Base-by-base conservation (phyloP, 2,797 vertebrate species). In the Scolopax rusticola region DNA sequence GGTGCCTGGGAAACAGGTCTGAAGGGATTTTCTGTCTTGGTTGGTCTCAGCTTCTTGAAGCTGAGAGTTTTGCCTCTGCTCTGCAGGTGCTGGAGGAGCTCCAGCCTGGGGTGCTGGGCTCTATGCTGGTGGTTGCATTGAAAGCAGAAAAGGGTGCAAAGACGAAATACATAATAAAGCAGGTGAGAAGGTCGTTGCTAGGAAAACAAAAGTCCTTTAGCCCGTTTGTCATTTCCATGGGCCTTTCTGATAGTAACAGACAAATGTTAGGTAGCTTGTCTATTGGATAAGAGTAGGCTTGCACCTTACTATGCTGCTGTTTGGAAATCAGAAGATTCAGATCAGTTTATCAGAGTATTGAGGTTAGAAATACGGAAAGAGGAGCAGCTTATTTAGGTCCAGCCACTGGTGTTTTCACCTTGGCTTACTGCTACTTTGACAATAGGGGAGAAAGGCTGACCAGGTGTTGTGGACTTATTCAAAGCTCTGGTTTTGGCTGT, bases 61-160 rank as follows among this genome's bases (percentile, higher is more conserved):
- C 50, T 43, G 61, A 45, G 36, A 3, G 11, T 25, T 9, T 78
- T 47, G 51, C 1, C 41, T 54, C 32, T 75, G 60, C 12, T 38
- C 3, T 3, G 1, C 86, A 98, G 98, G 63, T 98, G 50, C 51
- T 98, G 96, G 40, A 89, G 41, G 48, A 40, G 64, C 75, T 98
- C 50, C 90, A 14, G 50, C 96, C 95, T 0, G 98, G 98, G 12
- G 93, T 94, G 0, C 77, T 98, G 87, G 98, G 98, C 25, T 75
- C 77, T 14, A 91, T 97, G 93, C 51, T 98, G 64, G 47, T 97
- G 27, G 97, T 50, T n/a, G 53, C 83, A 27, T 30, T 16, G 12
- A 53, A 85, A 74, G 69, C 38, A 2, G 38, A 60, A 5, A 4
- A n/a, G 6, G 28, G 8, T 10, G 24, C 1, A 1, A 15, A 28